phyloP scores from a whole-genome alignment of 2,797 vertebrate species.

The Poecilia picta region DNA sequence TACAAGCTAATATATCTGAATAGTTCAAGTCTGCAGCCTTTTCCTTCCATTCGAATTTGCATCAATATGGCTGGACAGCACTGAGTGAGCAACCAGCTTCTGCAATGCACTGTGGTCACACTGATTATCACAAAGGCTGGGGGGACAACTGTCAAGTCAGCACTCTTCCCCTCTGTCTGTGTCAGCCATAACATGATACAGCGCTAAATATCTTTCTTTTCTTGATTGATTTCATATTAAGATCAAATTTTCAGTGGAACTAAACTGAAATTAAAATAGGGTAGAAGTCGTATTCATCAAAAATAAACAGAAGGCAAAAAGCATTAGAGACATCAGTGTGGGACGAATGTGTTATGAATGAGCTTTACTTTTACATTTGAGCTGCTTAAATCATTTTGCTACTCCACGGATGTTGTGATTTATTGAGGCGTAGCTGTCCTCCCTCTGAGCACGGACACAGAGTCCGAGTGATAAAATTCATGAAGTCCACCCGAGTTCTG shows the following conservation, averaged over 20 bases:
- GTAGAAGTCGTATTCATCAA: background rate
- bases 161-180: background rate
- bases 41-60: background rate
- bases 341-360: background rate
- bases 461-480: constrained; percentile 1
- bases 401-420: background rate
- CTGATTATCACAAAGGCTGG: background rate
- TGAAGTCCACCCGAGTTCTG: constrained; percentile 11
- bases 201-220: background rate
- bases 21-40: background rate
- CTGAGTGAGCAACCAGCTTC: background rate
- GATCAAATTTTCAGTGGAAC: background rate
- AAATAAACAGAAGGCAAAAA: background rate
- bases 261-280: background rate
- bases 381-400: background rate
- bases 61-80: background rate
- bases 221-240: background rate
- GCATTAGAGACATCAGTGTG: background rate
- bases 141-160: background rate
- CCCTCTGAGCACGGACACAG: background rate
- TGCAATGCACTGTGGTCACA: background rate
- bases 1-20: background rate
- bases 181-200: background rate
- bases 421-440: background rate
- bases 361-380: background rate